A percentile compares a stretch with the other conserved stretches of the same genome.
These are phyloP conservation scores for Epirrhoe tristata DNA, from an alignment of 2,888 invertebrate species.

Conservation along the genomic window DNA sequence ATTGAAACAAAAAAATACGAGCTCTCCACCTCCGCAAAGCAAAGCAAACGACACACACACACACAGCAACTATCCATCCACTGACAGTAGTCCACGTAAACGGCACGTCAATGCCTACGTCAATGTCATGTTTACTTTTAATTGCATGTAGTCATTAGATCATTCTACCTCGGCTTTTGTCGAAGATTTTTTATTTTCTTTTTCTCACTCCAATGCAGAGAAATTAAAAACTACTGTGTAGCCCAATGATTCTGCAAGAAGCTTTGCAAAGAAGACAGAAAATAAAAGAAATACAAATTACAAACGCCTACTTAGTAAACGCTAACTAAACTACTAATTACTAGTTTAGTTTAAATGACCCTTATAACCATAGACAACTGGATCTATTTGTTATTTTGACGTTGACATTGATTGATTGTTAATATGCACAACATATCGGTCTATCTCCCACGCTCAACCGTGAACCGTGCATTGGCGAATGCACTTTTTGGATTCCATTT, in stretches of 20 bases:
- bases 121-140: slow-evolving; percentile 22
- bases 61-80: slow-evolving; percentile 30
- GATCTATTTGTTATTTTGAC: slow-evolving; percentile 32
- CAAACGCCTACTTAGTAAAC: no score
- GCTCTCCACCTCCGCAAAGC: slow-evolving; percentile 32
- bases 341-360: no score
- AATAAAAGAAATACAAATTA: no score
- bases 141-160: not conserved
- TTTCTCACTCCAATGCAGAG: no score
- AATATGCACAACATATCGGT: slow-evolving; percentile 26
- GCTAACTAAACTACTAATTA: no score
- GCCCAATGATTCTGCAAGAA: no score
- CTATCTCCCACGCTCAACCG: slow-evolving; percentile 45
- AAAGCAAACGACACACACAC: not conserved
- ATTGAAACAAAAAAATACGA: slow-evolving; percentile 42
- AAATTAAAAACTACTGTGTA: no score
- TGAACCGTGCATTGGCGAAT: slow-evolving; percentile 50
- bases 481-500: slow-evolving; percentile 50
- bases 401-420: slow-evolving; percentile 20
- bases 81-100: slow-evolving; percentile 55
- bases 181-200: no score
- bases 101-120: slow-evolving; percentile 28
- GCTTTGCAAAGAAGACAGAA: no score
- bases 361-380: slow-evolving; percentile 11
- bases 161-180: no score